Percentiles rank a stretch among this genome's conserved stretches.
Evolutionary conservation across 1,140 invertebrate genomes (phyloP).

Genomic region (Trachymyrmex cornetzi): DNA sequence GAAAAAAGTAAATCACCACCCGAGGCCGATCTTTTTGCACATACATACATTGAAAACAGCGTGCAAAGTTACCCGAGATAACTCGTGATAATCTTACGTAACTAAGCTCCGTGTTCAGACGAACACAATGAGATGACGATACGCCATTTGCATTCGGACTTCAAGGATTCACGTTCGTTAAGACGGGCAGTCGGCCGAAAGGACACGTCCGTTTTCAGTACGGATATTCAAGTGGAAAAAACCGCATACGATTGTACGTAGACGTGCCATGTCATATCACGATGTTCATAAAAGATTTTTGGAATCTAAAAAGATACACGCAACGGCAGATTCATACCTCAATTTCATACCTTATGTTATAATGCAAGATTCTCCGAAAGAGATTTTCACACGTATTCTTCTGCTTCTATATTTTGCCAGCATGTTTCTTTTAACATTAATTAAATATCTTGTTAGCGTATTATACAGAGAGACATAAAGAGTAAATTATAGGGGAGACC

Average conservation of each 20-base stretch:
- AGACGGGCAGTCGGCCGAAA: conserved; percentile 56
- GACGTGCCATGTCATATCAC: neutral
- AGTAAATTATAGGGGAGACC: conserved; percentile 1
- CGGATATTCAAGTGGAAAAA: conserved; percentile 53
- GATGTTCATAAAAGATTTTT: neutral
- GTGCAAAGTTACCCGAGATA: conserved; percentile 58
- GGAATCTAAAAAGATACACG: neutral
- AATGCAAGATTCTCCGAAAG: no score
- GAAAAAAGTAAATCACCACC: neutral
- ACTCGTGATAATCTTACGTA: conserved; percentile 75
- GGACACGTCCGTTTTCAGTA: conserved; percentile 66
- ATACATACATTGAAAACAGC: conserved; percentile 20
- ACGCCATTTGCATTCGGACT: conserved; percentile 57
- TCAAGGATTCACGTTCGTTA: conserved; percentile 71
- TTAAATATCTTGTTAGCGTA: neutral
- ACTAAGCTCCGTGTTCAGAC: conserved; percentile 65
- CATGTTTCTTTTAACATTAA: neutral
- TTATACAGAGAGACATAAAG: neutral
- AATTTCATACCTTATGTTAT: neutral
- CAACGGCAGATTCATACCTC: neutral
- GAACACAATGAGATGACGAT: conserved; percentile 76
- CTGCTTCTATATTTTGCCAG: neutral
- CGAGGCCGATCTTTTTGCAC: neutral
- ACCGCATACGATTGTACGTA: neutral
- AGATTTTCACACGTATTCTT: neutral